Evolutionary conservation across 2,888 invertebrate genomes (phyloP).

Genomic region (Dynastes tityus): DNA sequence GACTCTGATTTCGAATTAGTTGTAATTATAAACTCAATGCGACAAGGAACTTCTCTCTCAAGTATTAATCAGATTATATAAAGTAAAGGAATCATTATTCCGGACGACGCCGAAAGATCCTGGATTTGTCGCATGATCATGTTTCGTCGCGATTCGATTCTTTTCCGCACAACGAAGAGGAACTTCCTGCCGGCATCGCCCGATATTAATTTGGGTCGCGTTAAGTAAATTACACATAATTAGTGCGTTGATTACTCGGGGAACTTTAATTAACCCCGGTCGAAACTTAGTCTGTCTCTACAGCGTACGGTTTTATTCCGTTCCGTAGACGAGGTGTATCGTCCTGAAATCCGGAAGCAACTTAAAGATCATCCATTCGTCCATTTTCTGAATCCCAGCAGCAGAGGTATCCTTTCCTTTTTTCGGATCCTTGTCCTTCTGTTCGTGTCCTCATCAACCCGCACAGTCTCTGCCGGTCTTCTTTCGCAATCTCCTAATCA

Average conservation of each 20-base stretch:
- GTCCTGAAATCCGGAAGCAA: constrained; percentile 5
- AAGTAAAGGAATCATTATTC: constrained; percentile 45
- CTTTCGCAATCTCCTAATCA: constrained; percentile 31
- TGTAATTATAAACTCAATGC: constrained; percentile 29
- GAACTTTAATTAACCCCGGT: constrained; percentile 49
- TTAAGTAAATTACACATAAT: constrained; percentile 50
- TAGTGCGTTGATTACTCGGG: constrained; percentile 48
- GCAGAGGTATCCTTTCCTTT: not conserved
- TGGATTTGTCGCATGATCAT: constrained; percentile 23
- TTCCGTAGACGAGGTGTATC: not conserved
- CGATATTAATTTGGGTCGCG: constrained; percentile 43
- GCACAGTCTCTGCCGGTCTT: not conserved
- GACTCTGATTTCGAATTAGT: constrained; percentile 23
- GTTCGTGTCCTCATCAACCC: constrained; percentile 11
- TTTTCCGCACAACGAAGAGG: constrained; percentile 6
- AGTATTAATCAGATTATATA: constrained; percentile 34
- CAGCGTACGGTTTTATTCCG: not conserved
- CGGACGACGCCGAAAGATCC: not conserved
- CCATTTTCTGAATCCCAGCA: constrained; percentile 1
- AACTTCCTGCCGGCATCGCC: constrained; percentile 5
- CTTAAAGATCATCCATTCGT: constrained; percentile 34
- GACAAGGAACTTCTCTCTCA: constrained; percentile 10
- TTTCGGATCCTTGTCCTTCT: constrained; percentile 6
- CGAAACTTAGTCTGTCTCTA: constrained; percentile 29
- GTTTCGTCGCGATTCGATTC: not conserved